Percentiles rank a stretch among this genome's conserved stretches.
phyloP scores from a whole-genome alignment of 2,797 vertebrate genomes.

The Anguilla megastoma region DNA sequence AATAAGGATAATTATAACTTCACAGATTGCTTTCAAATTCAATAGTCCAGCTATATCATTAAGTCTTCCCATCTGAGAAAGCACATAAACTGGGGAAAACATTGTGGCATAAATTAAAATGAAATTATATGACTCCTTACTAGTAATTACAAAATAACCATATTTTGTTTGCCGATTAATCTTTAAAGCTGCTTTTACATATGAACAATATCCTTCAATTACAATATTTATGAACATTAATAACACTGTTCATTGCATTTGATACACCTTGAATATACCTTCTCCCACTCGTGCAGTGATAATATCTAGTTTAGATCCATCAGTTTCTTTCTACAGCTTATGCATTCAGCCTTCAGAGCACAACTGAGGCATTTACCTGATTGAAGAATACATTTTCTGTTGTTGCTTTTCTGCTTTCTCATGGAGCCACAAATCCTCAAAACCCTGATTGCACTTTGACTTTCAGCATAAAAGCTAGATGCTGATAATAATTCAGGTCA shows the following conservation, averaged over 20 bases:
- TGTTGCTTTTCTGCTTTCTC: not conserved
- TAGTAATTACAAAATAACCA: slow-evolving; percentile 7
- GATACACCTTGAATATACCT: not conserved
- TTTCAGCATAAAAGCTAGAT: slow-evolving; percentile 17
- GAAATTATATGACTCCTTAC: not conserved
- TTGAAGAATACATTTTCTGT: not conserved
- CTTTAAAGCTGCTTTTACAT: not conserved
- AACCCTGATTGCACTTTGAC: slow-evolving; percentile 18
- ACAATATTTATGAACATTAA: not conserved
- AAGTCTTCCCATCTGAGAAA: not conserved
- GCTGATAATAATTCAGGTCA: slow-evolving; percentile 15
- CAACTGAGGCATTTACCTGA: not conserved
- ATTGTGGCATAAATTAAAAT: not conserved
- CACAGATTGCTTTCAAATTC: slow-evolving; percentile 10
- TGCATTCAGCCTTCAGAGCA: not conserved
- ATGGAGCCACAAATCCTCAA: not conserved
- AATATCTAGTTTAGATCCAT: not conserved
- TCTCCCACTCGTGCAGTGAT: not conserved
- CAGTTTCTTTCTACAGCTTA: not conserved
- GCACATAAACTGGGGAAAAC: slow-evolving; percentile 1
- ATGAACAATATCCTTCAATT: not conserved
- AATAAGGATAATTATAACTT: slow-evolving; percentile 27
- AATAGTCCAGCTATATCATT: slow-evolving; percentile 21
- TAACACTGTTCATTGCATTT: not conserved
- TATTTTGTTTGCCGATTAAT: not conserved